These are phyloP conservation scores for Fopius arisanus DNA, from an alignment of 1,140 invertebrate species.

Conservation along the genomic window DNA sequence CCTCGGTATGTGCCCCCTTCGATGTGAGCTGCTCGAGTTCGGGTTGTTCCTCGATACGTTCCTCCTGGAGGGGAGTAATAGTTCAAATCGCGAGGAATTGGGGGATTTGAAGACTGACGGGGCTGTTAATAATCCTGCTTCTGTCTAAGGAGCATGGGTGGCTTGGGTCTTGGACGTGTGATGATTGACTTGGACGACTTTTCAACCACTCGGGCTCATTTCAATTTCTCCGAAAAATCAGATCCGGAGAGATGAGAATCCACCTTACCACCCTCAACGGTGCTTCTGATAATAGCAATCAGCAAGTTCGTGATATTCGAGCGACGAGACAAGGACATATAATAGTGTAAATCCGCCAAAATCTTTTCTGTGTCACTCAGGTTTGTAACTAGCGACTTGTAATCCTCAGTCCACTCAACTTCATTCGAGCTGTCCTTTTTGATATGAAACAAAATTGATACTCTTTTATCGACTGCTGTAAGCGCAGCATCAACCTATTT, in stretches of 20 bases:
- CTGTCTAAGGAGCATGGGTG: neutral
- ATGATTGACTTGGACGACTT: conserved; percentile 21
- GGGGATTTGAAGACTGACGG: neutral
- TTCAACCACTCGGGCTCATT: conserved; percentile 24
- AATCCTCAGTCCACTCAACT: neutral
- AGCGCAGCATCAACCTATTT: neutral
- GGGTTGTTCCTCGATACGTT: neutral
- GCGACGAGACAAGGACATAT: neutral
- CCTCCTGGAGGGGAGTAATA: too few species aligned
- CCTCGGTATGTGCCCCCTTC: neutral
- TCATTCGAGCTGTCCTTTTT: neutral
- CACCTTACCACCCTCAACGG: too few species aligned
- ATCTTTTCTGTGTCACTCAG: neutral
- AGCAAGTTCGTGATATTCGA: neutral
- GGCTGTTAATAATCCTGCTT: neutral
- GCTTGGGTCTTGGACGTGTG: neutral
- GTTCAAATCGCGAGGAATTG: conserved; percentile 20
- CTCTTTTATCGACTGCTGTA: neutral
- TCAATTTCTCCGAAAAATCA: conserved; percentile 25
- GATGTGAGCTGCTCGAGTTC: neutral
- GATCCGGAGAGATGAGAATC: conserved; percentile 11
- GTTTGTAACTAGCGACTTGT: neutral
- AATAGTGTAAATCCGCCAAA: neutral
- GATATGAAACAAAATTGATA: neutral
- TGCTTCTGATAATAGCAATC: neutral